phyloP scores from a whole-genome alignment of 1,140 invertebrate species.

The Nomia melanderi region DNA sequence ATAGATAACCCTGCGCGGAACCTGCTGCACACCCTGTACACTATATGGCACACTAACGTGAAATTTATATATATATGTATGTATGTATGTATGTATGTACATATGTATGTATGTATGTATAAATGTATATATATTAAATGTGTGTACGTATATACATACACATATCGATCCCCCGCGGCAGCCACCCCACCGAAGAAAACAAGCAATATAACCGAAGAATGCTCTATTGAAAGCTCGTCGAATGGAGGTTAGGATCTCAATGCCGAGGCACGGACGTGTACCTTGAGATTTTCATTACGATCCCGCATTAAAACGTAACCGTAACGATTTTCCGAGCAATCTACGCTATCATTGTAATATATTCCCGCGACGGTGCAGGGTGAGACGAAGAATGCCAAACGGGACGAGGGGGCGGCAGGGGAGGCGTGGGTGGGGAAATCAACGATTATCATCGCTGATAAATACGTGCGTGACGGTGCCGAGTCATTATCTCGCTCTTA shows the following conservation, averaged over 20 bases:
- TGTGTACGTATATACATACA: not conserved
- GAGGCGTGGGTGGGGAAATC: no score
- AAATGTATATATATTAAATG: not conserved
- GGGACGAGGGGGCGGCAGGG: no score
- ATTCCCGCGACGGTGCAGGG: no score
- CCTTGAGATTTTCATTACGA: slow-evolving; percentile 16
- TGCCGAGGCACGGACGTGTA: not conserved
- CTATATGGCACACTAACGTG: no score
- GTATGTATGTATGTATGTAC: no score
- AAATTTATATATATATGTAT: no score
- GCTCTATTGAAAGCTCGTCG: slow-evolving; percentile 57
- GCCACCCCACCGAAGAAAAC: slow-evolving; percentile 52
- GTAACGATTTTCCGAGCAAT: not conserved
- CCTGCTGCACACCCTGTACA: no score
- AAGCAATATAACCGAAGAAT: slow-evolving; percentile 58
- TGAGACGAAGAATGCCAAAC: no score
- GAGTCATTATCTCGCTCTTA: no score
- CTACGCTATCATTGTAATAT: no score
- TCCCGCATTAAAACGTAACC: not conserved
- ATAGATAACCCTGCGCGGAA: no score
- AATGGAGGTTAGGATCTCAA: slow-evolving; percentile 30
- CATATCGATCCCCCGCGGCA: slow-evolving; percentile 44
- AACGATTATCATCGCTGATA: slow-evolving; percentile 9
- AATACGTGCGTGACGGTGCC: slow-evolving; percentile 27
- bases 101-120: not conserved